Percentiles rank a stretch among this genome's conserved stretches.
These are phyloP conservation scores for Caenorhabditis sp. DNA, from an alignment of 2,888 invertebrate species.

Conservation along the genomic window DNA sequence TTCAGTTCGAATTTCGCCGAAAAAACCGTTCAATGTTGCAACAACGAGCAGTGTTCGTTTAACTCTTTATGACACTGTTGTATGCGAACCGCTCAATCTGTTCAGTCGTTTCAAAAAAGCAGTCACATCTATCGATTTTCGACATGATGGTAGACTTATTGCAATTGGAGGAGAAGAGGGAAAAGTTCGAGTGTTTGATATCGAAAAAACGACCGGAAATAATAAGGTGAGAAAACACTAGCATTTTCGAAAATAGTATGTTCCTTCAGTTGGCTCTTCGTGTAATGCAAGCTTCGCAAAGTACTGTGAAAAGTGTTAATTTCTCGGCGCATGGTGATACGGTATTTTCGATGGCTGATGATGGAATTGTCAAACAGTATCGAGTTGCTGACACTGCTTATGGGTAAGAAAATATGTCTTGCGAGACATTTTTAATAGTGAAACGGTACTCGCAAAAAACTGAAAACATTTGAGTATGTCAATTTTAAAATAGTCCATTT, in stretches of 20 bases:
- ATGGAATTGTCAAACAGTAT: constrained; percentile 62
- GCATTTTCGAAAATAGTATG: neutral
- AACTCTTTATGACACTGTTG: constrained; percentile 57
- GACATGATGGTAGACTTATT: constrained; percentile 69
- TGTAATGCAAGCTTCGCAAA: constrained; percentile 40
- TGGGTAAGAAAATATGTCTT: constrained; percentile 6
- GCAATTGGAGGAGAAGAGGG: constrained; percentile 89
- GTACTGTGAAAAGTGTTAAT: constrained; percentile 32
- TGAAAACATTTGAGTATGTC: neutral
- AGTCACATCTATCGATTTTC: constrained; percentile 72
- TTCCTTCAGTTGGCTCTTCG: constrained; percentile 35
- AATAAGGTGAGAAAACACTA: constrained; percentile 75
- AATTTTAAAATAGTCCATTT: no score
- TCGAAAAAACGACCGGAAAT: constrained; percentile 74
- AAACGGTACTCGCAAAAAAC: no score
- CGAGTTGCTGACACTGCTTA: constrained; percentile 50
- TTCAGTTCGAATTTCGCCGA: constrained; percentile 87
- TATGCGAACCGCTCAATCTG: constrained; percentile 61
- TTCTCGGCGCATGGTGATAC: constrained; percentile 43
- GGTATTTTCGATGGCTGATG: constrained; percentile 62
- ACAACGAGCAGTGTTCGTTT: constrained; percentile 81
- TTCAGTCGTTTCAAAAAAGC: constrained; percentile 71
- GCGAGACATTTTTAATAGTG: no score
- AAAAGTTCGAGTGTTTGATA: constrained; percentile 86
- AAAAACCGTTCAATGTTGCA: constrained; percentile 88